phyloP scores from a whole-genome alignment of 2,888 invertebrate species.

The Cephalotes varians region DNA sequence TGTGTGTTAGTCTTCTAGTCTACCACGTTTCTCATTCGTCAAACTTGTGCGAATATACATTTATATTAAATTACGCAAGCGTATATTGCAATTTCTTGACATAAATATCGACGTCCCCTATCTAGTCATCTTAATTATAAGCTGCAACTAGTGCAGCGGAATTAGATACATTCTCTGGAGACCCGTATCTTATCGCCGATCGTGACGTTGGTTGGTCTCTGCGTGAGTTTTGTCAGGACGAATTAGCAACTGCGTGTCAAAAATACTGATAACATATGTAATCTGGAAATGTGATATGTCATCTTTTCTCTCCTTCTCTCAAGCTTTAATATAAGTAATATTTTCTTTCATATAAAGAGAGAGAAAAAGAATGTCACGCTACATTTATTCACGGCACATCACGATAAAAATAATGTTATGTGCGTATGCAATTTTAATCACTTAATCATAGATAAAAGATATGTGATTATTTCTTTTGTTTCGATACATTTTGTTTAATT shows the following conservation, averaged over 20 bases:
- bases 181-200: slow-evolving; percentile 57
- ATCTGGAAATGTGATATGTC: background rate
- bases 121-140: slow-evolving; percentile 76
- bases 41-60: background rate
- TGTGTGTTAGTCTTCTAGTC: background rate
- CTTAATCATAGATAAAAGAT: background rate
- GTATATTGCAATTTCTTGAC: slow-evolving; percentile 38
- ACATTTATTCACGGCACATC: background rate
- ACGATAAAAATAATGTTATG: background rate
- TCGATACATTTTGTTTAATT: background rate
- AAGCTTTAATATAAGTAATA: background rate
- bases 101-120: slow-evolving; percentile 78
- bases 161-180: slow-evolving; percentile 66
- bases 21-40: background rate
- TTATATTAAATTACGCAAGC: background rate
- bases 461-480: slow-evolving; percentile 1
- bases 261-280: background rate
- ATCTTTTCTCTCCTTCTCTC: background rate
- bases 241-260: background rate
- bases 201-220: background rate
- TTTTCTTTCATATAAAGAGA: background rate
- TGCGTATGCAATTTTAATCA: background rate
- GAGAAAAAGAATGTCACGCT: slow-evolving; percentile 71
- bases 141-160: slow-evolving; percentile 65
- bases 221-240: slow-evolving; percentile 20